Base-by-base conservation (phyloP, 37 sponge, comb jelly and placozoan genomes). In the Hormiphora californensis region DNA sequence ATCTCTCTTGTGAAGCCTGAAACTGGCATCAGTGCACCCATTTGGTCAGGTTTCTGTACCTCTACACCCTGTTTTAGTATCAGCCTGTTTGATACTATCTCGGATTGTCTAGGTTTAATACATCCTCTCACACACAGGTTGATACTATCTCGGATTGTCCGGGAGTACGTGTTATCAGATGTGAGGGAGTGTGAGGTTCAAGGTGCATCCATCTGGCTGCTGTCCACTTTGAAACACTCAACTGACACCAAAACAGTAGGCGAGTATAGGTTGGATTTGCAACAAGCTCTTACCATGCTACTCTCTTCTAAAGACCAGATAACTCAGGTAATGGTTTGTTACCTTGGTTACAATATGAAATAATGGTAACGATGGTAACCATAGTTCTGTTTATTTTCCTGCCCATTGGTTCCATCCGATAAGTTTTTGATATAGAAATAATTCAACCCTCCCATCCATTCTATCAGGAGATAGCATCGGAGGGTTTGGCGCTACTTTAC, bases 161-260 rank as follows among this genome's bases (percentile, higher is more conserved):
- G 68, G 21, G 68, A 65, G 38, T 65, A 33, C 25, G 68, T 65
- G 36, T 28, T 65, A 39, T 36, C 38, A 36, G 68, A 65, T 31
- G 68, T 65, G 68, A 65, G 68, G 21, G 68, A 65, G 27, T 36
- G 31, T 3, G 68, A 65, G 39, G 38, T 65, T 5, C 68, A 65
- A 65, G 68, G 38, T 3, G 68, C 68, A 5, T 17, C 27, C 34
- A 25, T 65, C 38, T 65, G 68, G 68, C 7, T 65, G 7, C 68
- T 65, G 27, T 65, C 68, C 3, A 4, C 34, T 7, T 25, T 65
- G 27, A 65, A 65, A 19, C 34, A 65, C 68, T 65, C 11, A 5
- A 65, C 68, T 19, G 68, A 65, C 38, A 8, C 25, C 3, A 39
- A 36, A 19, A 65, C 11, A 1, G 34, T 65, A 8, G 19, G 34